Percentiles rank a stretch among this genome's conserved stretches.
These are phyloP conservation scores for Eciton burchellii DNA, from an alignment of 1,140 invertebrate species.

Conservation along the genomic window DNA sequence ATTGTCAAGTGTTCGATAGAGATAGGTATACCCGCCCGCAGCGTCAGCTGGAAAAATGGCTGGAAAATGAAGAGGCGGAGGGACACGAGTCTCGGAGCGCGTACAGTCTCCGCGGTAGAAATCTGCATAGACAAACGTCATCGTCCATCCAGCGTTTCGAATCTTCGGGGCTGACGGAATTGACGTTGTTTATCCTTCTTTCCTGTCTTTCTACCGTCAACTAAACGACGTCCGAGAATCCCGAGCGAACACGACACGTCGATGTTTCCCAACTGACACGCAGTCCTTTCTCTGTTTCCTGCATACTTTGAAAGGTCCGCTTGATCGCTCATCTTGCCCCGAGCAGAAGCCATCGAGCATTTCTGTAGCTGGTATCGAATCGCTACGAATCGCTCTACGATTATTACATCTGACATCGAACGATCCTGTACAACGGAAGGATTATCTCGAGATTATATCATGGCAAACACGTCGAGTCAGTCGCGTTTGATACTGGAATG, in stretches of 20 bases:
- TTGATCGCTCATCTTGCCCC: slow-evolving; percentile 28
- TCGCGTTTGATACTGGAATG: too few species aligned
- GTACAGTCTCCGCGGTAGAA: slow-evolving; percentile 8
- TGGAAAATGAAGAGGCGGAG: slow-evolving; percentile 37
- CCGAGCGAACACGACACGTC: slow-evolving; percentile 23
- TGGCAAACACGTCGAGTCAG: not conserved
- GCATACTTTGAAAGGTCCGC: slow-evolving; percentile 31
- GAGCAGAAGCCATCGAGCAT: not conserved
- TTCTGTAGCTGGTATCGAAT: too few species aligned
- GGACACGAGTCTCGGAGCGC: slow-evolving; percentile 45
- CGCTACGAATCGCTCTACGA: slow-evolving; percentile 8
- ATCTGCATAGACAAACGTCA: slow-evolving; percentile 76
- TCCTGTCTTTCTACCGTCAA: not conserved
- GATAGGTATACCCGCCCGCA: slow-evolving; percentile 12
- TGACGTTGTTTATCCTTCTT: slow-evolving; percentile 65
- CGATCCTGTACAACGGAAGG: not conserved
- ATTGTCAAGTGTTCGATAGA: slow-evolving; percentile 20
- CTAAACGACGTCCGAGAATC: slow-evolving; percentile 35
- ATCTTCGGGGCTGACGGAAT: slow-evolving; percentile 48
- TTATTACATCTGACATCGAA: slow-evolving; percentile 5
- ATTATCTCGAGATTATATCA: slow-evolving; percentile 15
- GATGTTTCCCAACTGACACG: slow-evolving; percentile 42
- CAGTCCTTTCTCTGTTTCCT: slow-evolving; percentile 5
- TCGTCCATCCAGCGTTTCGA: slow-evolving; percentile 53
- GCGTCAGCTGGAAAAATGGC: slow-evolving; percentile 10